phyloP scores from a whole-genome alignment of 2,888 invertebrate genomes.

The Agrenia bidenticulata region DNA sequence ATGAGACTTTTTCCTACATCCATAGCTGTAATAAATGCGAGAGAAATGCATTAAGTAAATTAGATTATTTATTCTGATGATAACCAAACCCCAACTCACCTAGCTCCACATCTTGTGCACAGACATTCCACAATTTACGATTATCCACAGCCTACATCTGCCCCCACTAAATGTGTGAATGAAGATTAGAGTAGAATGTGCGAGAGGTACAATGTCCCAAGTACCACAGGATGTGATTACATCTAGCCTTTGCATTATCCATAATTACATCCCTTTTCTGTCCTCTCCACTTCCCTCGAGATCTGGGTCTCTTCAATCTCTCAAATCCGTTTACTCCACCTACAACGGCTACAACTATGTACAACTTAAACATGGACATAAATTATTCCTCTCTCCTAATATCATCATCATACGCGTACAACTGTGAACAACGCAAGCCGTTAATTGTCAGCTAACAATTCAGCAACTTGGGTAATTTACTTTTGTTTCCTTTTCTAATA shows the following conservation, averaged over 20 bases:
- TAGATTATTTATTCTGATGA: conserved; percentile 12
- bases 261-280: conserved; percentile 19
- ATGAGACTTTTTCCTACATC: no score
- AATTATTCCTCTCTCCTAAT: no score
- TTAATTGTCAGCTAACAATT: conserved; percentile 8
- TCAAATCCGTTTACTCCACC: no score
- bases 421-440: neutral
- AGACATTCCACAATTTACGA: neutral
- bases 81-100: neutral
- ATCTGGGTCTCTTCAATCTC: no score
- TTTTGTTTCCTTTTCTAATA: conserved; percentile 12
- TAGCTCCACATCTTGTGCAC: conserved; percentile 1
- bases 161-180: neutral
- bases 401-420: no score
- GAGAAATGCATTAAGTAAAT: conserved; percentile 20
- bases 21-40: no score
- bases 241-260: conserved; percentile 19
- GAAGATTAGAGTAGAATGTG: neutral
- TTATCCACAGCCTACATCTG: neutral
- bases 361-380: no score
- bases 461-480: conserved; percentile 11
- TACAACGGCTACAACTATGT: no score
- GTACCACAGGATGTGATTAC: neutral
- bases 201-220: neutral
- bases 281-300: no score